These are phyloP conservation scores for Pimephales promelas DNA, from an alignment of 2,113 vertebrate species.

Conservation along the genomic window DNA sequence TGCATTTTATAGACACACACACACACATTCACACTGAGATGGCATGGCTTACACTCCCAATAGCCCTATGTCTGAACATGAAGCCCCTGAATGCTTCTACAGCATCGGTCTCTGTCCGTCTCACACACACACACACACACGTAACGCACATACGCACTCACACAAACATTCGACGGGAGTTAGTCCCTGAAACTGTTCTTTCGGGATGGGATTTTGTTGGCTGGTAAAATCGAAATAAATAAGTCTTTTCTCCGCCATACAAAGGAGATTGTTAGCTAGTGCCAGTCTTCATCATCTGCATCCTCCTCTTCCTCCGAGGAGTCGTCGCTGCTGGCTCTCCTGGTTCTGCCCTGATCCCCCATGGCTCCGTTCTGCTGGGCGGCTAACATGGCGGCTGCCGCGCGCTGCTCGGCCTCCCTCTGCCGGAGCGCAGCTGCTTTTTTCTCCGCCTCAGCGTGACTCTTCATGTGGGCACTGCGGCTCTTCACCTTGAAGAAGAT, in stretches of 20 bases:
- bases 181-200: slow-evolving; percentile 66
- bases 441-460: slow-evolving; percentile 97
- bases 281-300: slow-evolving; percentile 75
- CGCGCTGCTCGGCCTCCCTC: slow-evolving; percentile 81
- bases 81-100: slow-evolving; percentile 63
- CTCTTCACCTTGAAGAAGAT: slow-evolving; percentile 98
- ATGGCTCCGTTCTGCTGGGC: slow-evolving; percentile 72
- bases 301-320: slow-evolving; percentile 79
- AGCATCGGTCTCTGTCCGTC: slow-evolving; percentile 46
- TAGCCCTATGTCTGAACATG: slow-evolving; percentile 69
- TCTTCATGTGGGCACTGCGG: slow-evolving; percentile 98
- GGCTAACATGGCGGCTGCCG: slow-evolving; percentile 67
- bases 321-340: slow-evolving; percentile 75
- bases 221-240: slow-evolving; percentile 23
- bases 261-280: slow-evolving; percentile 55
- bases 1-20: slow-evolving; percentile 46
- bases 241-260: not conserved
- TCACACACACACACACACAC: not conserved
- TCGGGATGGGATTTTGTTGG: slow-evolving; percentile 12
- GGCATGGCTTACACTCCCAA: slow-evolving; percentile 69
- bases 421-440: slow-evolving; percentile 87
- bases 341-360: slow-evolving; percentile 57
- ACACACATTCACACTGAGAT: slow-evolving; percentile 39
- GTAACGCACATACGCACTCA: slow-evolving; percentile 15
- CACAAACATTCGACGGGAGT: slow-evolving; percentile 38